Conservation (phyloP, 1,140 invertebrate species). For the Helicoverpa zea region DNA sequence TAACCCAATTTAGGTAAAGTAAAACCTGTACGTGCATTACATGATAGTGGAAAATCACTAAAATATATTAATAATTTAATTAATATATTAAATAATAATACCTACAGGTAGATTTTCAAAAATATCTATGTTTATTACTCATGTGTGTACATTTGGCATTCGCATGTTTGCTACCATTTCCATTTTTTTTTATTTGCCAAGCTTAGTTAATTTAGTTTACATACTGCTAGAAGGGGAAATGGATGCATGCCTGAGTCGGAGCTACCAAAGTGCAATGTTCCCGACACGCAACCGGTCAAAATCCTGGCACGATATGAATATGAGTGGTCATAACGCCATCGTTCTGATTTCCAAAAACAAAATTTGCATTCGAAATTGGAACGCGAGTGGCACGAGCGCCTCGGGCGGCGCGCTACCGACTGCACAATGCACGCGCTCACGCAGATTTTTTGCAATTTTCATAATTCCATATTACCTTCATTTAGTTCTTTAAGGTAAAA, state of each 20-base stretch:
- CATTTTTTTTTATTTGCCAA: no score
- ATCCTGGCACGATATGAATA: conserved; percentile 60
- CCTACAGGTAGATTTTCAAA: no score
- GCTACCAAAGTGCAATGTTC: conserved; percentile 68
- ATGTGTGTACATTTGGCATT: no score
- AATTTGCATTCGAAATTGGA: conserved; percentile 82
- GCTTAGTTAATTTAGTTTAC: background rate
- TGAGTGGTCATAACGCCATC: conserved; percentile 51
- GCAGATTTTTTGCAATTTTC: conserved; percentile 50
- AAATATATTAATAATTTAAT: no score
- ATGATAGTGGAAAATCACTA: no score
- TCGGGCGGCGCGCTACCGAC: conserved; percentile 76
- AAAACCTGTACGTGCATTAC: no score
- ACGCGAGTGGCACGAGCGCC: conserved; percentile 79
- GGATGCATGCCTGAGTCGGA: conserved; percentile 65
- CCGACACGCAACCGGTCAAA: conserved; percentile 75
- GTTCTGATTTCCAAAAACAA: conserved; percentile 60
- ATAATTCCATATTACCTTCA: conserved; percentile 52
- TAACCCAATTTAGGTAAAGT: background rate
- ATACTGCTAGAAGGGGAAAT: conserved; percentile 64
- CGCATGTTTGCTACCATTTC: no score
- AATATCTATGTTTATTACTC: no score
- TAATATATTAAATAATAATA: no score
- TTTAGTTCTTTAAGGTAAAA: conserved; percentile 46
- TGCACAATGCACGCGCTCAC: conserved; percentile 60